Conservation (phyloP, 2,797 vertebrate species). For the Hipposideros larvatus region DNA sequence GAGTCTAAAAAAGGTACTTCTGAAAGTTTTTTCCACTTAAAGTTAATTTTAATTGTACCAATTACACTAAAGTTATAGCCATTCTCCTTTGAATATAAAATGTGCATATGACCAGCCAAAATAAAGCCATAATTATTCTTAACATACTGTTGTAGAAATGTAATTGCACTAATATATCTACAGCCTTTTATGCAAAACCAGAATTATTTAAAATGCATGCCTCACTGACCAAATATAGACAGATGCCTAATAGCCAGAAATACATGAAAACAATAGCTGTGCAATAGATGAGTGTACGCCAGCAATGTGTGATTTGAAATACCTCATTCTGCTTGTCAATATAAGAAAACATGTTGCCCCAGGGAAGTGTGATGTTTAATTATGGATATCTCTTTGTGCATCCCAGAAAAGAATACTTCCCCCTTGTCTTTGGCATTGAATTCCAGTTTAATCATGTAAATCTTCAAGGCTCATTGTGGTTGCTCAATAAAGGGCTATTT, state of each 20-base stretch:
- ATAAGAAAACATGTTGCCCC: constrained; percentile 76
- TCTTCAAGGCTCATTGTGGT: constrained; percentile 73
- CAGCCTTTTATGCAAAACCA: constrained; percentile 70
- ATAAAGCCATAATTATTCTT: constrained; percentile 30
- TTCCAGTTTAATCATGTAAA: constrained; percentile 76
- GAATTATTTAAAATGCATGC: constrained; percentile 61
- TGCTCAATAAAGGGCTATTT: constrained; percentile 70
- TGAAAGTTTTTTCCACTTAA: constrained; percentile 53
- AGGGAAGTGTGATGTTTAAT: constrained; percentile 79
- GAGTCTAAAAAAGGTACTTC: constrained; percentile 44
- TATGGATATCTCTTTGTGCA: constrained; percentile 73
- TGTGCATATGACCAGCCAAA: constrained; percentile 34
- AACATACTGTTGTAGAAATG: constrained; percentile 63
- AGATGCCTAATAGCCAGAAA: constrained; percentile 76
- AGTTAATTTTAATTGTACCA: constrained; percentile 57
- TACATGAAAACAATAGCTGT: constrained; percentile 75
- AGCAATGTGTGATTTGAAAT: constrained; percentile 70
- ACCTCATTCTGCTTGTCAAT: constrained; percentile 82
- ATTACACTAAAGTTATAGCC: constrained; percentile 43
- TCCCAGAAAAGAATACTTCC: constrained; percentile 56
- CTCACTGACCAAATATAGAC: constrained; percentile 75
- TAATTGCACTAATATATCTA: constrained; percentile 56
- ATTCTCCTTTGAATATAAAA: constrained; percentile 58
- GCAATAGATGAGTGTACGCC: constrained; percentile 66
- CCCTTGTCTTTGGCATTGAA: constrained; percentile 76